Evolutionary conservation across 2,797 vertebrate species (phyloP).

Genomic region (Enteromius treurensis): DNA sequence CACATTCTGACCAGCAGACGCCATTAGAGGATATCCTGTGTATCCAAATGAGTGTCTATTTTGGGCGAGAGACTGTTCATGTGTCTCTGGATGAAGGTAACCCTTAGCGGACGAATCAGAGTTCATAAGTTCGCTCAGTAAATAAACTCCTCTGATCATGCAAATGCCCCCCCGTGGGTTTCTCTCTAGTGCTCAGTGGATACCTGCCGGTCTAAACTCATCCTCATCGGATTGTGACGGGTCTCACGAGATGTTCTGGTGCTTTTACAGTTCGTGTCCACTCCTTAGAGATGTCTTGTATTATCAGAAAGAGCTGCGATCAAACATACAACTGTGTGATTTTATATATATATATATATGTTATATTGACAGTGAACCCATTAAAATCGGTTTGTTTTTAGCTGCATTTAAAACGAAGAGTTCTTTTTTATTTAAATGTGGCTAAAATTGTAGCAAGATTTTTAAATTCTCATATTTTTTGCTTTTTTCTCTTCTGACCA

Average conservation of each 20-base stretch:
- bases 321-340: background rate
- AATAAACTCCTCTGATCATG: background rate
- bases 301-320: background rate
- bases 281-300: conserved; percentile 2
- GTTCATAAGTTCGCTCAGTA: background rate
- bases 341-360: background rate
- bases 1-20: background rate
- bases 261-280: background rate
- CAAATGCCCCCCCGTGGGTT: background rate
- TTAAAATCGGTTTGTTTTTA: too few species aligned
- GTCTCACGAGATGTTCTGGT: background rate
- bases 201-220: background rate
- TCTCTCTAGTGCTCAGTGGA: background rate
- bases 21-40: conserved; percentile 29
- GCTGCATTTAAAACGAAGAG: too few species aligned
- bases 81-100: background rate
- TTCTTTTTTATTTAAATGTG: too few species aligned
- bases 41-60: conserved; percentile 13
- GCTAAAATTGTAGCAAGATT: background rate
- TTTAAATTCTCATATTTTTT: background rate
- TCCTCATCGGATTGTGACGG: background rate
- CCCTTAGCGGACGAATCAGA: background rate
- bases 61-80: background rate
- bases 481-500: background rate
- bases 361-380: background rate